These are phyloP conservation scores for Globia sparganii DNA, from an alignment of 2,888 invertebrate species.

Conservation along the genomic window DNA sequence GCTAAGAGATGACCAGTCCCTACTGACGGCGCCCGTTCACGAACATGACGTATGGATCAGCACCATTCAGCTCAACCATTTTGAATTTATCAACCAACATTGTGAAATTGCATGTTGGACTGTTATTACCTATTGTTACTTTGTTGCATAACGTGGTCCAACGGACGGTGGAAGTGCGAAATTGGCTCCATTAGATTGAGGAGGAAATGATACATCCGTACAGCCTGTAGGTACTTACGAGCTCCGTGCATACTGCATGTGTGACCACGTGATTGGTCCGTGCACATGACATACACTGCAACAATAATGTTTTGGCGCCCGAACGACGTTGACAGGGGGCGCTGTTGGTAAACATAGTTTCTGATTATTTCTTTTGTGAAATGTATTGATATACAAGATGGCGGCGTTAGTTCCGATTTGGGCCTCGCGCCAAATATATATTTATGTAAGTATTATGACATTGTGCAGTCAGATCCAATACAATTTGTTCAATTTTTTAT, in stretches of 20 bases:
- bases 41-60: too few relatives aligned
- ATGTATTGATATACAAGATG: neutral
- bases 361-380: neutral
- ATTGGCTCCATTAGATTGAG: conserved; percentile 38
- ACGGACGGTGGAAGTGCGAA: conserved; percentile 46
- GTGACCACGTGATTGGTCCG: conserved; percentile 8
- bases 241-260: conserved; percentile 1
- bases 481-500: neutral
- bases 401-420: neutral
- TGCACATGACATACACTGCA: neutral
- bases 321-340: neutral
- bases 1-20: too few relatives aligned
- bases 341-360: neutral
- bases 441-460: neutral
- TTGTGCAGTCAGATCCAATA: conserved; percentile 6
- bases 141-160: conserved; percentile 28
- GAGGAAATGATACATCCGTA: conserved; percentile 49
- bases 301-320: neutral
- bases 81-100: too few relatives aligned
- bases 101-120: conserved; percentile 12
- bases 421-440: neutral
- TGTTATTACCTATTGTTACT: conserved; percentile 18
- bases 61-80: too few relatives aligned
- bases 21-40: too few relatives aligned
- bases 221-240: conserved; percentile 34